phyloP scores from a whole-genome alignment of 2,113 vertebrate species.

The Hippocampus mohnikei region DNA sequence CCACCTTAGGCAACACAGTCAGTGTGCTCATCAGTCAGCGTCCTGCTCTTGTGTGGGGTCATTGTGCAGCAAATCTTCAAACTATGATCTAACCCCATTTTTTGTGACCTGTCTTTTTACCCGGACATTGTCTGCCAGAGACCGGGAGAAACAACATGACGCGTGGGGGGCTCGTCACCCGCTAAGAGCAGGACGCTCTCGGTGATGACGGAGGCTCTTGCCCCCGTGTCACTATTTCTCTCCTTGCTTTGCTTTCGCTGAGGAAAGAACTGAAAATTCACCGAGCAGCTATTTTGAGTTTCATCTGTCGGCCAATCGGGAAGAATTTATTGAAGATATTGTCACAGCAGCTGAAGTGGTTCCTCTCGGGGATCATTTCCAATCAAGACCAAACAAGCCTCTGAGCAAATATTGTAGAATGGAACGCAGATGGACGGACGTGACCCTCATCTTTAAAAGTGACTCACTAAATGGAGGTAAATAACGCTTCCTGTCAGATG shows the following conservation, averaged over 20 bases:
- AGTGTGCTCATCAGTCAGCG: conserved; percentile 44
- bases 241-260: conserved; percentile 6
- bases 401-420: conserved; percentile 7
- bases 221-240: neutral
- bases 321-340: neutral
- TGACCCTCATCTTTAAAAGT: neutral
- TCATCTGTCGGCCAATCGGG: neutral
- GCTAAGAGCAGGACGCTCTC: neutral
- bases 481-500: no score
- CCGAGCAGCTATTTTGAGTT: neutral
- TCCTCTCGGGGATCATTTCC: neutral
- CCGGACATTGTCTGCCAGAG: conserved; percentile 10
- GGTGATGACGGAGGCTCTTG: neutral
- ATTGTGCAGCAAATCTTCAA: conserved; percentile 51
- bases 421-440: conserved; percentile 18
- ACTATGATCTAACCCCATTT: conserved; percentile 44
- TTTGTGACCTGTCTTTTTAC: conserved; percentile 34
- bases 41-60: conserved; percentile 49
- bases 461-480: neutral
- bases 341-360: neutral
- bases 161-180: neutral
- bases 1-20: conserved; percentile 42
- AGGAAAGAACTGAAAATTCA: conserved; percentile 7
- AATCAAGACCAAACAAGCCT: neutral
- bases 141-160: conserved; percentile 35